Conservation (phyloP, 2,888 invertebrate species). For the Andrena trimmerana region DNA sequence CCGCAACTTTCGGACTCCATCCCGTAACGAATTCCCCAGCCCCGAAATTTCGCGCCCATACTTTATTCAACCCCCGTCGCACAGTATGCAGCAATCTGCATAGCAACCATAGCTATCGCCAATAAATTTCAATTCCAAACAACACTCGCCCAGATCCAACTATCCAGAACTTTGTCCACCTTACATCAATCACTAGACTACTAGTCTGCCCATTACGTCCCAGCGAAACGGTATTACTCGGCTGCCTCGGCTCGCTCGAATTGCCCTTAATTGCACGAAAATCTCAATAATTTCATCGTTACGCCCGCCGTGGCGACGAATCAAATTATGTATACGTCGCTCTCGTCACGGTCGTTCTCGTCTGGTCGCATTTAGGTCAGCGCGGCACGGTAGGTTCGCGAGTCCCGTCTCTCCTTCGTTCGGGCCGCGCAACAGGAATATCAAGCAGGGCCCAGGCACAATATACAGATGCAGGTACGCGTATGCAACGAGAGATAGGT, state of each 20-base stretch:
- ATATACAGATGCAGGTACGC: slow-evolving; percentile 44
- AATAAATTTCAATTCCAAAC: not conserved
- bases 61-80: too few species aligned
- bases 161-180: not conserved
- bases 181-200: not conserved
- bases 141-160: not conserved
- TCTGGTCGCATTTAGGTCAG: slow-evolving; percentile 68
- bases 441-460: slow-evolving; percentile 62
- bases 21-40: too few species aligned
- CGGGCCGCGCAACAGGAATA: slow-evolving; percentile 73
- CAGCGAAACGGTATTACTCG: not conserved
- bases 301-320: slow-evolving; percentile 14
- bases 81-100: too few species aligned
- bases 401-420: slow-evolving; percentile 53
- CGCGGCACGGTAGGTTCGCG: slow-evolving; percentile 40
- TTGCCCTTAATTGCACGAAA: slow-evolving; percentile 50
- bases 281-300: slow-evolving; percentile 40
- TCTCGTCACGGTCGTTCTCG: slow-evolving; percentile 53
- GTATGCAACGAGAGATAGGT: slow-evolving; percentile 42
- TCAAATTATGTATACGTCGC: slow-evolving; percentile 36
- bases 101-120: not conserved
- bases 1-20: too few species aligned
- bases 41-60: too few species aligned
- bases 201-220: not conserved
- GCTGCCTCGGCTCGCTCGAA: slow-evolving; percentile 27